Base-by-base conservation (phyloP, 2,797 vertebrate species). In the Tauraco hartlaubi region DNA sequence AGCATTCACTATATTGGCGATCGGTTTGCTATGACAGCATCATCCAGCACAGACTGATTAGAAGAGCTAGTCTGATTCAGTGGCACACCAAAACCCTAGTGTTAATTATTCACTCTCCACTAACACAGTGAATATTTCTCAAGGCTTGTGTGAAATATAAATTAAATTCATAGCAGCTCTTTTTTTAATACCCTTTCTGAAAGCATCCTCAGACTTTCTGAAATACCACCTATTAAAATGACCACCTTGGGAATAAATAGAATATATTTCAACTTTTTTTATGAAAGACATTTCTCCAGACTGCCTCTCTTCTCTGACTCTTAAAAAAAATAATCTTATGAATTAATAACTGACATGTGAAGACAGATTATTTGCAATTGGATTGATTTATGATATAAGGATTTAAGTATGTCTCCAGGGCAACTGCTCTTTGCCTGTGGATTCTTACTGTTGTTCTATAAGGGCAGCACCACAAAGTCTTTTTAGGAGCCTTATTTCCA, bases 321-420 rank as follows among this genome's bases (percentile, higher is more conserved):
- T 37, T 66, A 3, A 28, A 31, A 48, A 33, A 41, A 33, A 39
- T 12, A 48, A 59, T 10, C 3, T 37, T 23, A 15, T 11, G 9
- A 85, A 85, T 91, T 73, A 93, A 94, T 84, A 92, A 88, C 35
- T 12, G 6, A 73, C 81, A 49, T 67, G n/a, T 39, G 64, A 85
- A 63, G 23, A 64, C 13, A 76, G 58, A 78, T 85, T 89, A 67
- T 71, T 75, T 80, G 43, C 49, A 75, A 66, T 76, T 80, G n/a
- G 21, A 77, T 61, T 94, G 69, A 94, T 88, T 93, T 66, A 79
- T 63, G 72, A 67, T 85, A 75, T 81, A 88, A 91, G 52, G 61
- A 88, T 71, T 85, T 92, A 87, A 94, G 54, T 75, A 81, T 44
- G 26, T 88, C 87, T 95, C 52, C 68, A 91, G 94, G 82, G 90